These are phyloP conservation scores for Netta rufina DNA, from an alignment of 2,797 vertebrate species.

Conservation along the genomic window DNA sequence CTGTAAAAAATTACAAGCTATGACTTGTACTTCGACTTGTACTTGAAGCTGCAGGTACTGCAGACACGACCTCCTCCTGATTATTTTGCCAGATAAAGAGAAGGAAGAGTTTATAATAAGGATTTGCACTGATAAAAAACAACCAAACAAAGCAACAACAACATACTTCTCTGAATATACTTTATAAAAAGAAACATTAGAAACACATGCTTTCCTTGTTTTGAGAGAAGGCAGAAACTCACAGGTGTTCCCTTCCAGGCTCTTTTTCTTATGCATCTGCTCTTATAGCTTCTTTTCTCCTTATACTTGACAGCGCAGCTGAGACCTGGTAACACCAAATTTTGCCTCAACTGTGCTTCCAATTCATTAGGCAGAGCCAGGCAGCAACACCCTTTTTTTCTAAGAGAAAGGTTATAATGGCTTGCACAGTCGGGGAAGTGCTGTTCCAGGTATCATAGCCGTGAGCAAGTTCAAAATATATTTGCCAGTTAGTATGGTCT, in stretches of 20 bases:
- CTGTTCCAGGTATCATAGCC: background rate
- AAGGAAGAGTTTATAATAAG: background rate
- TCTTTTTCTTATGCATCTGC: background rate
- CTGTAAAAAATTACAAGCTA: constrained; percentile 17
- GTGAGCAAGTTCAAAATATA: background rate
- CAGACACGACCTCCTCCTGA: background rate
- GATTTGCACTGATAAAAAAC: background rate
- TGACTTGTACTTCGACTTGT: background rate
- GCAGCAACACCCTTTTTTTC: background rate
- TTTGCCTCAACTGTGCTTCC: background rate
- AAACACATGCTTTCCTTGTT: background rate
- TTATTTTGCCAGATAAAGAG: constrained; percentile 22
- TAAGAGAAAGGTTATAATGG: background rate
- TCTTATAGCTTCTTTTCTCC: background rate
- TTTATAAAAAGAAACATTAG: background rate
- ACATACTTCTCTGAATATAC: background rate
- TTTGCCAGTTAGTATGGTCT: background rate
- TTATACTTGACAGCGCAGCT: background rate
- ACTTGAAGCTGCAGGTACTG: background rate
- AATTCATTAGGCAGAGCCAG: background rate
- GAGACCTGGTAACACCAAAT: background rate
- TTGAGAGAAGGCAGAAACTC: background rate
- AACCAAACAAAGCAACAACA: too few species aligned
- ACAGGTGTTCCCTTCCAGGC: background rate
- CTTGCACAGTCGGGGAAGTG: background rate